Base-by-base conservation (phyloP, 2,113 vertebrate species). In the Sphyrna mokarran region DNA sequence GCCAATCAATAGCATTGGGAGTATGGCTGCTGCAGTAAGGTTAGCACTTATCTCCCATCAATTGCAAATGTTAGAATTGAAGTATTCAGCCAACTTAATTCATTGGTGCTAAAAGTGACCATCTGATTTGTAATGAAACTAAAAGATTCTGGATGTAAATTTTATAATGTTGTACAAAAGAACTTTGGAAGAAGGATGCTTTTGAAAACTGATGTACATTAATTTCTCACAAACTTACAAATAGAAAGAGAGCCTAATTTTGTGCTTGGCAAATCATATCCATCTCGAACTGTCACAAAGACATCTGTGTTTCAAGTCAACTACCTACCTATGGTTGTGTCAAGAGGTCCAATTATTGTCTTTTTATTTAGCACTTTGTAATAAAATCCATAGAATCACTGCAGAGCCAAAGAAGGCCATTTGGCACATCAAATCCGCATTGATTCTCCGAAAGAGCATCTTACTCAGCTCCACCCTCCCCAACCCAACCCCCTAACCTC, bases 1-100 rank as follows among this genome's bases (percentile, higher is more conserved):
- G 97, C 98, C 99, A 90, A 98, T 99, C 96, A 99, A 98, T 97
- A 98, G 98, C 33, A 98, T 99, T 85, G 98, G 98, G 96, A 98
- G 98, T 97, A 98, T 98, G 96, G 98, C 98, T 85, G 98, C 98
- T 29, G 97, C 98, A 96, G 98, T 98, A 96, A 99, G 99, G 99
- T 40, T 93, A 80, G 20, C 69, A 54, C 16, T 61, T 20, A 48
- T 18, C 83, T 48, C 83, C 14, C 9, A 22, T 86, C 37, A 48
- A 40, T 22, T 90, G 48, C 86, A 61, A 61, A 61, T 16, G 58
- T 90, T 22, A 9, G 23, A 54, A 58, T 29, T 89, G 43, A 8
- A 89, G 78, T 66, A 20, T 0, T 63, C 89, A 66, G 33, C 23
- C 23, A 48, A 3, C 69, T 72, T 23, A 95, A 40, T 6, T 69